Evolutionary conservation across 2,888 invertebrate species (phyloP).

Genomic region (Halictus ligatus): DNA sequence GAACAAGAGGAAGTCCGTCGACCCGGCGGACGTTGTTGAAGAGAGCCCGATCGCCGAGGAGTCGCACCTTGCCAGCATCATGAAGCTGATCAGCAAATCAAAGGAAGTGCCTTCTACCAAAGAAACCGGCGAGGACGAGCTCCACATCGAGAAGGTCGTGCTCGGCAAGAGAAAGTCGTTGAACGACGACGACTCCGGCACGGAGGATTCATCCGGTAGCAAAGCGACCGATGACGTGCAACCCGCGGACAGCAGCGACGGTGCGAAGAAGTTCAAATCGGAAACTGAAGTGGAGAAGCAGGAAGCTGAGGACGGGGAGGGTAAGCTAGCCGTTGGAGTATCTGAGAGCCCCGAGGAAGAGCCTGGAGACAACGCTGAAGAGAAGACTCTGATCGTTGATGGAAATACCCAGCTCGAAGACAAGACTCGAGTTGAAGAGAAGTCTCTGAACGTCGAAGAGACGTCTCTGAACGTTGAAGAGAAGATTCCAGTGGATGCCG

Average conservation of each 20-base stretch:
- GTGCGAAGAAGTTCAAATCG: constrained; percentile 21
- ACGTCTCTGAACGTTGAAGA: background rate
- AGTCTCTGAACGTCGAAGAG: too few species aligned
- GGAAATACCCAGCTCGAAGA: too few species aligned
- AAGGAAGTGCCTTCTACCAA: constrained; percentile 49
- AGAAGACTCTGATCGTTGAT: background rate
- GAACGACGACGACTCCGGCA: constrained; percentile 60
- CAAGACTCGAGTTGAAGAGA: background rate
- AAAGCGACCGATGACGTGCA: background rate
- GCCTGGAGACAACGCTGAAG: background rate
- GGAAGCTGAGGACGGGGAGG: background rate
- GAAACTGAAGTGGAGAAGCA: background rate
- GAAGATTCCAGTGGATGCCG: background rate
- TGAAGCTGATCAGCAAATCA: constrained; percentile 75
- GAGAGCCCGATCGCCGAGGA: constrained; percentile 67
- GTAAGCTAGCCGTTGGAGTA: background rate
- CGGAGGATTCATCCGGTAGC: background rate
- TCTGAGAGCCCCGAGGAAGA: background rate
- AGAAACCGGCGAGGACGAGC: constrained; percentile 30
- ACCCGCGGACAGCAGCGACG: background rate
- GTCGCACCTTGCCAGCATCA: constrained; percentile 75
- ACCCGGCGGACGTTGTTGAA: constrained; percentile 63
- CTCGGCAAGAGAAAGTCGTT: constrained; percentile 70
- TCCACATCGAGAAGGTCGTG: constrained; percentile 42
- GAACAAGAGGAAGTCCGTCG: constrained; percentile 73